A percentile compares a stretch with the other conserved stretches of the same genome.
Evolutionary conservation across 2,888 invertebrate genomes (phyloP).

Genomic region (Girardia tigrina): DNA sequence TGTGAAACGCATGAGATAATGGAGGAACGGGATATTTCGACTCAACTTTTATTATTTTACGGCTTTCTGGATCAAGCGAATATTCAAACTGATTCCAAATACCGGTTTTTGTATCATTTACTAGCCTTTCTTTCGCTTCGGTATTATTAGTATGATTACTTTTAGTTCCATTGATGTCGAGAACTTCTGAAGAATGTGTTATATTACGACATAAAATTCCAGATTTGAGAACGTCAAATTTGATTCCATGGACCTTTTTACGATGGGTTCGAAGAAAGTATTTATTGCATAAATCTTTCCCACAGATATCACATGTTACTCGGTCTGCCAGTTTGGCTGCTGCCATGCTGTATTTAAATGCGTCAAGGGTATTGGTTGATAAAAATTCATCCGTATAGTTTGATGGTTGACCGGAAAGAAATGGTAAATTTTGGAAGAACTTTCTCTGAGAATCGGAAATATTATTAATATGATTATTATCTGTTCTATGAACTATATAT

Average conservation of each 20-base stretch:
- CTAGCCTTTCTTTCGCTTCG: background rate
- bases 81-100: background rate
- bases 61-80: background rate
- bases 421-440: background rate
- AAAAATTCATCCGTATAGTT: background rate
- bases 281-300: constrained; percentile 32
- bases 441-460: background rate
- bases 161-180: background rate
- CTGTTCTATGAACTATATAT: background rate
- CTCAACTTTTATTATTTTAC: background rate
- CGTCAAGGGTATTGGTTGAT: constrained; percentile 36
- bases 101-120: background rate
- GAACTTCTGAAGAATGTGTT: background rate
- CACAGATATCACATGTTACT: background rate
- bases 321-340: constrained; percentile 49
- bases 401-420: background rate
- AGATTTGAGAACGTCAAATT: background rate
- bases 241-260: constrained; percentile 25
- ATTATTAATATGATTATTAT: background rate
- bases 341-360: constrained; percentile 42
- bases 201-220: background rate
- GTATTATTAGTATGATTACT: background rate
- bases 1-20: background rate
- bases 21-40: background rate
- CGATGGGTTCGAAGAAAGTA: constrained; percentile 31